Percentiles rank a stretch among this genome's conserved stretches.
Conservation (phyloP, 1,140 invertebrate species). For the Cataglyphis hispanica region DNA sequence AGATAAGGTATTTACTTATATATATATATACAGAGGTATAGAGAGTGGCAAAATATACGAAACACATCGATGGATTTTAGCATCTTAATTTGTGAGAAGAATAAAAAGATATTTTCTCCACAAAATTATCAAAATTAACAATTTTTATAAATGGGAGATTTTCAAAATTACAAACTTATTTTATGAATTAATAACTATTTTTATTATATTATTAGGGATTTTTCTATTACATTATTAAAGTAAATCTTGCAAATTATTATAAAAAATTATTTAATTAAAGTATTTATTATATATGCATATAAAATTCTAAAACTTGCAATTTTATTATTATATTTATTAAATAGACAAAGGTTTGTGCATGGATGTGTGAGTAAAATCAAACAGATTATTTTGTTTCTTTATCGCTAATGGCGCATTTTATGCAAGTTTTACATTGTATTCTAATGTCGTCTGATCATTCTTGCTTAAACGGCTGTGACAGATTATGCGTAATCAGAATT, state of each 20-base stretch:
- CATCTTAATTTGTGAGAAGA: neutral
- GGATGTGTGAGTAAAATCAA: too few species aligned
- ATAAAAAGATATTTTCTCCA: neutral
- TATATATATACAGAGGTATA: neutral
- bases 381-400: too few species aligned
- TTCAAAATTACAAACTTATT: neutral
- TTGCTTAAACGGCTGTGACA: conserved; percentile 9
- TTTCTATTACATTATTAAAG: neutral
- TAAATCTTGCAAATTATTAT: neutral
- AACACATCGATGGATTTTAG: neutral
- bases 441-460: neutral
- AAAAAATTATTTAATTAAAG: neutral
- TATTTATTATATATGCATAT: neutral
- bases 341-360: neutral
- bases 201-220: neutral
- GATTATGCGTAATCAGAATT: conserved; percentile 20
- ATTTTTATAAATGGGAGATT: neutral
- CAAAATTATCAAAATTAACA: neutral
- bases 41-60: neutral
- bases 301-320: neutral
- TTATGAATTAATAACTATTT: neutral
- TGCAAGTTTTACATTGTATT: neutral
- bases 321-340: neutral
- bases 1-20: neutral
- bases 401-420: neutral